Conservation (phyloP, 2,113 vertebrate species). For the Paraplagusia blochii region DNA sequence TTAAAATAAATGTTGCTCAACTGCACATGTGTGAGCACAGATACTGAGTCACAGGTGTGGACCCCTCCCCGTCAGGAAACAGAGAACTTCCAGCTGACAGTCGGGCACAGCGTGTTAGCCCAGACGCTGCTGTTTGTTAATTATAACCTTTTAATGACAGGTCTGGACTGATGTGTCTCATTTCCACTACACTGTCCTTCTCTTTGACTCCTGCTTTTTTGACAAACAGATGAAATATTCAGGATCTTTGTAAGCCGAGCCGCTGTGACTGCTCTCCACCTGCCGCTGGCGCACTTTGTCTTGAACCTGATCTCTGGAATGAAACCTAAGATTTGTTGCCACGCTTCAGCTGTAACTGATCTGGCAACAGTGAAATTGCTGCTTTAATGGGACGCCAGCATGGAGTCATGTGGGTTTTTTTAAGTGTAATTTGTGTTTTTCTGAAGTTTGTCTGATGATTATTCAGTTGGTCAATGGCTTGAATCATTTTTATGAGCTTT, state of each 20-base stretch:
- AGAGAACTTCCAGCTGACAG: slow-evolving; percentile 28
- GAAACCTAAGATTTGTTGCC: slow-evolving; percentile 53
- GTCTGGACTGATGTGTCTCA: slow-evolving; percentile 17
- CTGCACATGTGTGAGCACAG: background rate
- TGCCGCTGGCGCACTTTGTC: slow-evolving; percentile 34
- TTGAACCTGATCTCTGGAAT: slow-evolving; percentile 58
- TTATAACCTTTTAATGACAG: slow-evolving; percentile 29
- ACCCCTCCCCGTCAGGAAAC: slow-evolving; percentile 58
- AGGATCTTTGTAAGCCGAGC: slow-evolving; percentile 60
- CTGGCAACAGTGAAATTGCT: slow-evolving; percentile 11
- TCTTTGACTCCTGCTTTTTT: slow-evolving; percentile 57
- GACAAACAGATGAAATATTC: slow-evolving; percentile 73
- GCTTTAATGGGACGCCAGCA: background rate
- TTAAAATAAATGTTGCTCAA: too few species aligned
- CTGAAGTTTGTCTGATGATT: too few species aligned
- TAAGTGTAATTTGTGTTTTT: too few species aligned
- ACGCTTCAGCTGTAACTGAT: slow-evolving; percentile 48
- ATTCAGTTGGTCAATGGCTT: too few species aligned
- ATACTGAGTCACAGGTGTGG: slow-evolving; percentile 39
- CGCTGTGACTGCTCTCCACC: slow-evolving; percentile 22
- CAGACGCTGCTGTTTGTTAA: slow-evolving; percentile 32
- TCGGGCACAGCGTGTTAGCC: background rate
- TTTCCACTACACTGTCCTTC: slow-evolving; percentile 32
- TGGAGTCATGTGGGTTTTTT: slow-evolving; percentile 28
- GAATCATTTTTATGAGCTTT: too few species aligned